Conservation (phyloP, 2,797 vertebrate species). For the Leuciscus waleckii region DNA sequence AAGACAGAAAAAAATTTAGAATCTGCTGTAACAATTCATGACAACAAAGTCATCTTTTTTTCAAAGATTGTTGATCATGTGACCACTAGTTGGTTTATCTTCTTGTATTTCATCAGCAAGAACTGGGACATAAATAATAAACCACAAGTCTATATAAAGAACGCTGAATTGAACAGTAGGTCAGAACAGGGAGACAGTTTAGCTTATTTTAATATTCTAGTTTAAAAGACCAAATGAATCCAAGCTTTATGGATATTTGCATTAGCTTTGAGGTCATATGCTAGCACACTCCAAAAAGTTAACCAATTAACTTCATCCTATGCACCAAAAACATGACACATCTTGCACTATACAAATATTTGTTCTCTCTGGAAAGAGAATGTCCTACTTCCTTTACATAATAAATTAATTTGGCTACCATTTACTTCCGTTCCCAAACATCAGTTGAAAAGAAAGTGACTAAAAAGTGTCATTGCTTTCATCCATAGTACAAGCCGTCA, state of each 20-base stretch:
- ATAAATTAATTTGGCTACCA: background rate
- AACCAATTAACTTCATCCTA: background rate
- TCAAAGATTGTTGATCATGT: background rate
- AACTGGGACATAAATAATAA: slow-evolving; percentile 27
- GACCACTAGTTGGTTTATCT: background rate
- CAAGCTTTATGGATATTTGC: background rate
- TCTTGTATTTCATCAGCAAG: slow-evolving; percentile 7
- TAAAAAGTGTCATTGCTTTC: background rate
- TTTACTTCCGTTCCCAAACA: background rate
- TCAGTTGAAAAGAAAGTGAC: background rate
- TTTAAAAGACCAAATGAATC: background rate
- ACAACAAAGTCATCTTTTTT: background rate
- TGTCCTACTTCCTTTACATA: background rate
- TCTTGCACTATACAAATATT: background rate
- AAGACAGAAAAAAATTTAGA: slow-evolving; percentile 6
- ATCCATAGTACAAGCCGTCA: background rate
- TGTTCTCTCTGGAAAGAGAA: background rate
- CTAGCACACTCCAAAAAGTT: background rate
- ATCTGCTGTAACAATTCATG: background rate
- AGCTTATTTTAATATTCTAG: background rate
- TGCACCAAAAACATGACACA: background rate
- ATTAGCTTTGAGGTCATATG: background rate
- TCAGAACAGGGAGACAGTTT: background rate
- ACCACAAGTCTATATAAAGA: background rate
- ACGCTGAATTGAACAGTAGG: background rate